Percentiles rank a stretch among this genome's conserved stretches.
Evolutionary conservation across 1,140 invertebrate genomes (phyloP).

Genomic region (Armadillidium nasatum): DNA sequence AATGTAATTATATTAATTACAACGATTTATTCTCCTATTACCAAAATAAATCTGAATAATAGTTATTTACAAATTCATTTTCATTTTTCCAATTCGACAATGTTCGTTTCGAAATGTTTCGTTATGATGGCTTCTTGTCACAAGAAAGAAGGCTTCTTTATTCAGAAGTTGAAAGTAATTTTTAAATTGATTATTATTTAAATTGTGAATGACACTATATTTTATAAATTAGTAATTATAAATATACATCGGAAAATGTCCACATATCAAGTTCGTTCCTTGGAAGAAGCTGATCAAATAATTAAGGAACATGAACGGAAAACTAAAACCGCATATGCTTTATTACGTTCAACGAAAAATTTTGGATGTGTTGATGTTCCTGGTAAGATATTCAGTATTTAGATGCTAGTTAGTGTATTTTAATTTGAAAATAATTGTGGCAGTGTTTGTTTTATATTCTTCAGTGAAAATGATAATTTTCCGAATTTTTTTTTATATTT

Average conservation of each 20-base stretch:
- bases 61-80: not conserved
- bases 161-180: no score
- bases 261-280: conserved; percentile 29
- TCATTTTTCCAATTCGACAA: not conserved
- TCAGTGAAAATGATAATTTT: no score
- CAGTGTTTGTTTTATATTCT: no score
- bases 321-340: conserved; percentile 30
- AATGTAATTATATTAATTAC: no score
- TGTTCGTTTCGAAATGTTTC: conserved; percentile 7
- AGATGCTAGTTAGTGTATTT: conserved; percentile 10
- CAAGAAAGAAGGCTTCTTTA: not conserved
- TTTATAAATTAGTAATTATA: no score
- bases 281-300: conserved; percentile 31
- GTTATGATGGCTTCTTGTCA: not conserved
- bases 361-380: conserved; percentile 33
- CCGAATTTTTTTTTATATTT: no score
- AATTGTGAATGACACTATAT: no score
- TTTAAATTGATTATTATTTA: no score
- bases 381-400: conserved; percentile 17
- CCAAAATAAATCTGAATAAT: no score
- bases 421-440: no score
- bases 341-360: conserved; percentile 30
- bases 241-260: conserved; percentile 19
- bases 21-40: no score
- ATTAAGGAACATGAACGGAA: conserved; percentile 28